Percentiles rank a stretch among this genome's conserved stretches.
Conservation (phyloP, 2,113 vertebrate genomes). For the Dasyurus viverrinus region DNA sequence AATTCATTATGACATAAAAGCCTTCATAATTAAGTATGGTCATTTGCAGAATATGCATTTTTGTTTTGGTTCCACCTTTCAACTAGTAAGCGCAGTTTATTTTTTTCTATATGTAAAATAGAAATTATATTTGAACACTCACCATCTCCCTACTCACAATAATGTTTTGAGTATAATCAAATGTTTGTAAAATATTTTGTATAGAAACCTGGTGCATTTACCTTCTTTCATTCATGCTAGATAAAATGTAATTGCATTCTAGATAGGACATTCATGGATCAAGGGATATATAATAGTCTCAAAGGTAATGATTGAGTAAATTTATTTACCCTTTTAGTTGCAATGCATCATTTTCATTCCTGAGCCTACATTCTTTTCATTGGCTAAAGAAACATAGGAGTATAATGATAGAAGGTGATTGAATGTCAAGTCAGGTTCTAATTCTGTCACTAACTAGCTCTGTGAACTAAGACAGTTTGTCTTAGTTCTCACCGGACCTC, state of each 20-base stretch:
- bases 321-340: not conserved
- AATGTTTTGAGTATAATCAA: constrained; percentile 36
- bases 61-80: not conserved
- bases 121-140: constrained; percentile 4
- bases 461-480: not conserved
- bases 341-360: not conserved
- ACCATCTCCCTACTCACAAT: not conserved
- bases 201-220: not conserved
- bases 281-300: constrained; percentile 20
- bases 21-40: not conserved
- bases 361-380: not conserved
- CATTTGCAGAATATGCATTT: not conserved
- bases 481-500: not conserved
- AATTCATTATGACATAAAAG: not conserved
- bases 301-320: not conserved
- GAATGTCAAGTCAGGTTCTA: not conserved
- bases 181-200: not conserved
- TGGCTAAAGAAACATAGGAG: not conserved
- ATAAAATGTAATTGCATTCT: constrained; percentile 3
- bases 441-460: not conserved
- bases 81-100: not conserved
- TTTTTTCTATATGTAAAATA: constrained; percentile 52
- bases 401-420: not conserved
- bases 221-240: not conserved
- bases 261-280: constrained; percentile 40